phyloP scores from a whole-genome alignment of 2,888 invertebrate species.

The Rhagium mordax region DNA sequence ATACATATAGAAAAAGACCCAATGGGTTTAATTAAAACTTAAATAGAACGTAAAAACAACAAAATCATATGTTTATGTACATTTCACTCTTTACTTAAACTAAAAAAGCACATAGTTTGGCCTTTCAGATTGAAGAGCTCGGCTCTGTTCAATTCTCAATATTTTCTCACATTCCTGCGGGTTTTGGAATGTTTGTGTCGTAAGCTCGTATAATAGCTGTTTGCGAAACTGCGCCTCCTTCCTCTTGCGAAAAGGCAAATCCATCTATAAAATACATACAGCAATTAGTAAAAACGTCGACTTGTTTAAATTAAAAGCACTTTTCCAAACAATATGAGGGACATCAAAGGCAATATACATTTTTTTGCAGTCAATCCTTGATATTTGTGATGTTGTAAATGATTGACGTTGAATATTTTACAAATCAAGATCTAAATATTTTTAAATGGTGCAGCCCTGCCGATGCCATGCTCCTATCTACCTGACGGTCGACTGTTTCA shows the following conservation, averaged over 20 bases:
- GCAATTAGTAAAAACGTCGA: background rate
- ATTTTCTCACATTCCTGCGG: conserved; percentile 72
- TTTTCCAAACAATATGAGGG: background rate
- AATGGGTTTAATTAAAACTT: background rate
- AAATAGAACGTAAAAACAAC: background rate
- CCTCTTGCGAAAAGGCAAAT: conserved; percentile 99
- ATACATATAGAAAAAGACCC: background rate
- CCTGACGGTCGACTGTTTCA: too few relatives aligned
- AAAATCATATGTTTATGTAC: conserved; percentile 8
- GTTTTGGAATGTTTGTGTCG: conserved; percentile 92
- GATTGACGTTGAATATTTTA: too few relatives aligned
- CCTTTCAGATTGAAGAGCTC: background rate
- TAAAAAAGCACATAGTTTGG: conserved; percentile 27
- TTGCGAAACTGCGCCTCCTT: conserved; percentile 95
- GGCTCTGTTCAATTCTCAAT: background rate
- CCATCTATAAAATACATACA: conserved; percentile 79
- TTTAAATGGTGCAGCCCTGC: too few relatives aligned
- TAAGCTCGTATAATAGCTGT: conserved; percentile 96
- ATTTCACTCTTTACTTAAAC: conserved; percentile 26
- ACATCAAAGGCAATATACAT: background rate
- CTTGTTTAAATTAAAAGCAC: too few relatives aligned
- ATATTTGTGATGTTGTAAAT: background rate
- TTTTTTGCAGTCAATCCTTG: too few relatives aligned
- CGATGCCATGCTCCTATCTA: too few relatives aligned
- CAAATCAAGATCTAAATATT: too few relatives aligned